phyloP scores from a whole-genome alignment of 2,797 vertebrate genomes.

The Epinephelus malabaricus region DNA sequence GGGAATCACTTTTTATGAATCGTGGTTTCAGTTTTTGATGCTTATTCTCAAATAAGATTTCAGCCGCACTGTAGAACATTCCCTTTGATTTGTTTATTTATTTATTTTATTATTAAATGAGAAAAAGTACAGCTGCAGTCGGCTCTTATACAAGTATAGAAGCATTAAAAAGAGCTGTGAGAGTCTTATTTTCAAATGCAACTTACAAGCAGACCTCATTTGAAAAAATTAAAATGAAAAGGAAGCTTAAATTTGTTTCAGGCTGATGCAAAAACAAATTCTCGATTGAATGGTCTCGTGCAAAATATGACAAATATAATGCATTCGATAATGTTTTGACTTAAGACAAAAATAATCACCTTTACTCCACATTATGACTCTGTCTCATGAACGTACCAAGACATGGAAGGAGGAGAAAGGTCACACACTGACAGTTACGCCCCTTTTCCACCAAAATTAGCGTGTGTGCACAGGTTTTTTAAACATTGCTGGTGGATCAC shows the following conservation, averaged over 20 bases:
- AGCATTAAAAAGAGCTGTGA: not conserved
- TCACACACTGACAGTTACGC: too few relatives aligned
- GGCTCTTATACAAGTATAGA: not conserved
- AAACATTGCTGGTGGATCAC: too few relatives aligned
- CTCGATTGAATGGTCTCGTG: too few relatives aligned
- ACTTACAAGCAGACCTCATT: not conserved
- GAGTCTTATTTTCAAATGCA: not conserved
- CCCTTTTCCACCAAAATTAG: too few relatives aligned
- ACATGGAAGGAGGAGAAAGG: too few relatives aligned
- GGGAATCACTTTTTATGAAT: not conserved
- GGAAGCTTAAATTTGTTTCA: not conserved
- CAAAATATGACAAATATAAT: too few relatives aligned
- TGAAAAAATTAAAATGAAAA: not conserved
- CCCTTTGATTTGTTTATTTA: too few relatives aligned
- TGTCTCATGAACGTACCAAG: not conserved
- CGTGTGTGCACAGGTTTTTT: too few relatives aligned
- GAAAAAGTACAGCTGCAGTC: not conserved
- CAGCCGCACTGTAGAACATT: not conserved
- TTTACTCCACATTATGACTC: not conserved
- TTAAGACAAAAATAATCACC: not conserved
- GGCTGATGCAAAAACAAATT: not conserved
- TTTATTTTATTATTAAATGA: too few relatives aligned
- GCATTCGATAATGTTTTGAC: too few relatives aligned
- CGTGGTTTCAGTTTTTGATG: not conserved
- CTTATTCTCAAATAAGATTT: not conserved